Percentiles rank a stretch among this genome's conserved stretches.
Conservation (phyloP, 2,888 invertebrate genomes). For the Spilosoma lubricipeda region DNA sequence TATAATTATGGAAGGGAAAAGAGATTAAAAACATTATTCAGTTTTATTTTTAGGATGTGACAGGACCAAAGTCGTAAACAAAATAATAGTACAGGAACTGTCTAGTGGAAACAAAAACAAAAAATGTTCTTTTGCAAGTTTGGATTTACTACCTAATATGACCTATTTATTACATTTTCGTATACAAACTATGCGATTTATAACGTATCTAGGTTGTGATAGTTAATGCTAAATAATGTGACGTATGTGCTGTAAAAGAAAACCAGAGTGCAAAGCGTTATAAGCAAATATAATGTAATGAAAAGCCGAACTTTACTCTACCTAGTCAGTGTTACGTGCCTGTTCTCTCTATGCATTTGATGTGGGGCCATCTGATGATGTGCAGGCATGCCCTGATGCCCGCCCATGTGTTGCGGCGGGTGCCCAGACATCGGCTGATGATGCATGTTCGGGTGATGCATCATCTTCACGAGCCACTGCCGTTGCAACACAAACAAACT, state of each 20-base stretch:
- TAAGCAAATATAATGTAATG: conserved; percentile 66
- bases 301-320: conserved; percentile 75
- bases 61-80: neutral
- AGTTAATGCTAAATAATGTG: conserved; percentile 29
- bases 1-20: neutral
- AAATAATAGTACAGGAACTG: neutral
- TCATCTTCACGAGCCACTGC: conserved; percentile 78
- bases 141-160: conserved; percentile 27
- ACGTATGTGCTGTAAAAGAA: conserved; percentile 40
- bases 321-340: conserved; percentile 85
- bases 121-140: neutral
- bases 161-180: conserved; percentile 36
- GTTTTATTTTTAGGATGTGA: conserved; percentile 4
- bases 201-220: conserved; percentile 13
- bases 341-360: conserved; percentile 88
- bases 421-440: conserved; percentile 85
- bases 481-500: conserved; percentile 74
- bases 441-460: conserved; percentile 87
- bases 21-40: conserved; percentile 43
- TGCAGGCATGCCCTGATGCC: conserved; percentile 77
- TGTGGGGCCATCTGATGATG: conserved; percentile 89
- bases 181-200: conserved; percentile 24
- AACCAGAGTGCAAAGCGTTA: conserved; percentile 38
- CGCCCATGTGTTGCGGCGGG: conserved; percentile 81
- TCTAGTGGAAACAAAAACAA: conserved; percentile 7